Conservation (phyloP, 2,113 vertebrate genomes). For the Lathamus discolor region DNA sequence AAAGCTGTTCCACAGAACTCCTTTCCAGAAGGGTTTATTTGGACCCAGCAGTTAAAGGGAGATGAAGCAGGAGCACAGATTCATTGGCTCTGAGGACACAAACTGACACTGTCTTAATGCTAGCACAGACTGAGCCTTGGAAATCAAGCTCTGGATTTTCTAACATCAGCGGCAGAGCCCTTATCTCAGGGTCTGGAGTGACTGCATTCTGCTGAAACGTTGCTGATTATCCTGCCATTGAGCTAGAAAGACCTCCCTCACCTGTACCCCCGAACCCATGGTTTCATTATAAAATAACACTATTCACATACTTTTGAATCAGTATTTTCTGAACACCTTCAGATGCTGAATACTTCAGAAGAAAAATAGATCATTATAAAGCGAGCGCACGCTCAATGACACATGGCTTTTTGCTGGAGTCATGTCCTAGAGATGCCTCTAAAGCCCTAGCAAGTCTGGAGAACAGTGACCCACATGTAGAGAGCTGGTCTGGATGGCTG, state of each 20-base stretch:
- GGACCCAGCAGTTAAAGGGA: not conserved
- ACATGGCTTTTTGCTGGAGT: constrained; percentile 53
- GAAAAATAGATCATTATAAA: constrained; percentile 47
- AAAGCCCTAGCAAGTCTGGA: not conserved
- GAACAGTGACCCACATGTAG: not conserved
- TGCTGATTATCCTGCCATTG: constrained; percentile 33
- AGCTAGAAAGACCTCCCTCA: not conserved
- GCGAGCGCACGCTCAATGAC: constrained; percentile 32
- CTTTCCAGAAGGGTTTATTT: not conserved
- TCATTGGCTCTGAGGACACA: not conserved
- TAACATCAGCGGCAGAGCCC: not conserved
- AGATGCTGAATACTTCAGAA: constrained; percentile 73
- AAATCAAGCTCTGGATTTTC: not conserved
- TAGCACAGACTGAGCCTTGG: not conserved
- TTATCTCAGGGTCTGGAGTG: not conserved
- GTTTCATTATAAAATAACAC: constrained; percentile 62
- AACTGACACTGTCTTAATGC: not conserved
- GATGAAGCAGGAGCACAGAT: not conserved
- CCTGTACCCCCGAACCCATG: not conserved
- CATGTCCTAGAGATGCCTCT: not conserved
- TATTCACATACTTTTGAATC: constrained; percentile 68
- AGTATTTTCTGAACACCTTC: constrained; percentile 70
- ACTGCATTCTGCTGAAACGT: constrained; percentile 21
- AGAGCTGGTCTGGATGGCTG: not conserved
- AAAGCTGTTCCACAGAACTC: not conserved